Evolutionary conservation across 2,113 vertebrate species (phyloP).

Genomic region (Tiliqua scincoides): DNA sequence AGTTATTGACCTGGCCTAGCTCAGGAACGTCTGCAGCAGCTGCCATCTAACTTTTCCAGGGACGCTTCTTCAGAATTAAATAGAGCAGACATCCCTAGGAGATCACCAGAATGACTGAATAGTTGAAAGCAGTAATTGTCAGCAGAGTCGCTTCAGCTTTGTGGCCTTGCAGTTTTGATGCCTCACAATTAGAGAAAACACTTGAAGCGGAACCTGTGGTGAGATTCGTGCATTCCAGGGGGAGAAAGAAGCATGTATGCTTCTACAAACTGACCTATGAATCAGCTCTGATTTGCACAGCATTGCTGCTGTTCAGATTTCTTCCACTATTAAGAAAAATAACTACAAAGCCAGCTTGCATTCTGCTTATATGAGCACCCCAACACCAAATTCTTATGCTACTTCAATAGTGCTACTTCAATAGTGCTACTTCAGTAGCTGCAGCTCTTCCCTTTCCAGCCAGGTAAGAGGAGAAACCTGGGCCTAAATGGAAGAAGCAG

Average conservation of each 20-base stretch:
- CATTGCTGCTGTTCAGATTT: background rate
- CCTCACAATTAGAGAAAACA: background rate
- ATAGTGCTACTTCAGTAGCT: background rate
- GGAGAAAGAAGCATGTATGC: background rate
- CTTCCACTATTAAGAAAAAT: background rate
- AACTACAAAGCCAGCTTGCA: background rate
- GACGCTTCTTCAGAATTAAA: background rate
- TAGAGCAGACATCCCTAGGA: background rate
- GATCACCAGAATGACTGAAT: background rate
- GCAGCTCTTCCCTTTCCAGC: background rate
- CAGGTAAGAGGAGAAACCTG: background rate
- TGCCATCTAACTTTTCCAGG: background rate
- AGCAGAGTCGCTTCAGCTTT: background rate
- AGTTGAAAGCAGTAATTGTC: background rate
- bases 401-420: background rate
- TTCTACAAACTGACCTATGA: background rate
- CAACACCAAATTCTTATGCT: background rate
- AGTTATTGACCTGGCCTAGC: background rate
- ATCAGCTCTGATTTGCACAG: background rate
- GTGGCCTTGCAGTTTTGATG: background rate
- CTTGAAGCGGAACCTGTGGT: background rate
- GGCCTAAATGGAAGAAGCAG: background rate
- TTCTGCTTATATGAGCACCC: background rate
- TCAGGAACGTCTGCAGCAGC: background rate
- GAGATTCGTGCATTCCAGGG: background rate